Evolutionary conservation across 2,797 vertebrate species (phyloP).

Genomic region (Cygnus olor): DNA sequence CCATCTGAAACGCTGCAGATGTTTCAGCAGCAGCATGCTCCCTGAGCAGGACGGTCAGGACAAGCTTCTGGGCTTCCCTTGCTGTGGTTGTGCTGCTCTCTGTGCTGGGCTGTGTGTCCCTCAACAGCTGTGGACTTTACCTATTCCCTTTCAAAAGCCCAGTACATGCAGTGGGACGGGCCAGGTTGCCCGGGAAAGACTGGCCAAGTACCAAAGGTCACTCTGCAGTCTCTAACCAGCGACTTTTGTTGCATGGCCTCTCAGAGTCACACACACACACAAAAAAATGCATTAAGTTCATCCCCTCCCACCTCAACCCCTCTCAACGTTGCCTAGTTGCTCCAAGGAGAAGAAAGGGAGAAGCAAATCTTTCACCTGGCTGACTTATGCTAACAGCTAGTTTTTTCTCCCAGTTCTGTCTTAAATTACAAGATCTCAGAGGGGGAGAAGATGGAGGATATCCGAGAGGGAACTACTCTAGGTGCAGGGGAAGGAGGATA

Average conservation of each 20-base stretch:
- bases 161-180: not conserved
- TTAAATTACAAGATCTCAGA: not conserved
- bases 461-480: not conserved
- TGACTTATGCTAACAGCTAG: not conserved
- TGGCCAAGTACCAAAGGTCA: rapidly evolving
- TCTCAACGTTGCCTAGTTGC: not conserved
- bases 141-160: not conserved
- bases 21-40: not conserved
- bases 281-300: not conserved
- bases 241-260: rapidly evolving
- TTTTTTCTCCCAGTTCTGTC: not conserved
- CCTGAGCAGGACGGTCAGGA: not conserved
- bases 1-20: not conserved
- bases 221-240: not conserved
- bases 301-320: not conserved
- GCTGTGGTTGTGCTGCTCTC: not conserved
- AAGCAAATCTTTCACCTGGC: not conserved
- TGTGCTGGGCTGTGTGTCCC: not conserved
- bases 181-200: not conserved
- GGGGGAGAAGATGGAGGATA: not conserved
- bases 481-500: not conserved
- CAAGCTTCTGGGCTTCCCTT: not conserved
- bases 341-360: not conserved
- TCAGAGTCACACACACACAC: not conserved
- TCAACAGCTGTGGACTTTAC: not conserved